These are phyloP conservation scores for Tupaia tana DNA, from an alignment of 2,113 vertebrate genomes.

Conservation along the genomic window DNA sequence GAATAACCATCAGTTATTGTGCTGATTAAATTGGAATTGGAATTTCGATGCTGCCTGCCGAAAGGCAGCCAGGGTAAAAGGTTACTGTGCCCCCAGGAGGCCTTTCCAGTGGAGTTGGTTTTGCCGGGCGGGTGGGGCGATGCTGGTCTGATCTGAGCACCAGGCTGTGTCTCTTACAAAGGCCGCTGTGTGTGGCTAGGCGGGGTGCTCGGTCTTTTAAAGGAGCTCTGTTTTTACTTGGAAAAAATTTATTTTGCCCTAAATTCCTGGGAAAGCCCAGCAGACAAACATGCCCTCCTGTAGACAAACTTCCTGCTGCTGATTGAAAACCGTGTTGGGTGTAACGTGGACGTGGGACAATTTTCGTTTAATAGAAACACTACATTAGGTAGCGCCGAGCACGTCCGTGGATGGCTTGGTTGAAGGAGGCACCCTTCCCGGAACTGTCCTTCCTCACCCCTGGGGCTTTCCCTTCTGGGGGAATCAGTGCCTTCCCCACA, in stretches of 20 bases:
- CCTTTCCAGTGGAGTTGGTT: background rate
- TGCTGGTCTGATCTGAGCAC: slow-evolving; percentile 8
- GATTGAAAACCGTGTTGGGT: background rate
- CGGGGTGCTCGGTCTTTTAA: slow-evolving; percentile 72
- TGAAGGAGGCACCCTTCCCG: background rate
- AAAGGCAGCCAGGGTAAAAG: rapidly evolving
- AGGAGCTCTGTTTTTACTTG: slow-evolving; percentile 81
- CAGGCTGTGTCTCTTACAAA: slow-evolving; percentile 74
- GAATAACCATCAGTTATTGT: background rate
- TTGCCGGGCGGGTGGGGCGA: slow-evolving; percentile 41
- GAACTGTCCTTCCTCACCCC: too few relatives aligned
- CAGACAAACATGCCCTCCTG: slow-evolving; percentile 59
- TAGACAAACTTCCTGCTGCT: slow-evolving; percentile 8
- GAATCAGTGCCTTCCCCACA: background rate
- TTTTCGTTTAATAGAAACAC: slow-evolving; percentile 35
- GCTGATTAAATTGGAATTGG: background rate
- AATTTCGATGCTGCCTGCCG: background rate
- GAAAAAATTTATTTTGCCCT: slow-evolving; percentile 79
- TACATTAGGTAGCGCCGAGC: background rate
- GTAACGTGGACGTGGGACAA: background rate
- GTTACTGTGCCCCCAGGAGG: background rate
- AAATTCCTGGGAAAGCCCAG: slow-evolving; percentile 63
- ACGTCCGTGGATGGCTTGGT: background rate
- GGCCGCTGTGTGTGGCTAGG: slow-evolving; percentile 78
- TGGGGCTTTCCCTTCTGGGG: background rate